These are phyloP conservation scores for Acrocera orbiculus DNA, from an alignment of 2,888 invertebrate genomes.

Conservation along the genomic window DNA sequence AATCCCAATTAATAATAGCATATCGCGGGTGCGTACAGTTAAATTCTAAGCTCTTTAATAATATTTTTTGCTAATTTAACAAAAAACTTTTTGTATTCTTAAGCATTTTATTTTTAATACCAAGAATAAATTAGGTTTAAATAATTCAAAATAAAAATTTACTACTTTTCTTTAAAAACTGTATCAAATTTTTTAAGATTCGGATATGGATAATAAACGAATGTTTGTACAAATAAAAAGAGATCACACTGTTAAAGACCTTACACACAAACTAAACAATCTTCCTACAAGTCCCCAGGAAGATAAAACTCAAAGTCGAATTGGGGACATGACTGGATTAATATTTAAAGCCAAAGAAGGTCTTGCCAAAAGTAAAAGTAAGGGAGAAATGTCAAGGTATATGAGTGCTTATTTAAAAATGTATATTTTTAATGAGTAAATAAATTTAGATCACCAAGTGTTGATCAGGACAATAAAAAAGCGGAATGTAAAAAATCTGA, in stretches of 20 bases:
- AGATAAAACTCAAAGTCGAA: conserved; percentile 42
- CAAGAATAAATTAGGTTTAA: too few relatives aligned
- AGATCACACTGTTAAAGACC: conserved; percentile 74
- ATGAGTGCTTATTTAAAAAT: too few relatives aligned
- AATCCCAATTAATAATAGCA: too few relatives aligned
- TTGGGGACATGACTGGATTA: conserved; percentile 74
- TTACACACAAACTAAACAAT: conserved; percentile 67
- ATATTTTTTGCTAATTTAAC: too few relatives aligned
- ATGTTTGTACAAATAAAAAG: conserved; percentile 53
- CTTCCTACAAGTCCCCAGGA: conserved; percentile 39
- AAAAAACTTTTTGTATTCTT: too few relatives aligned
- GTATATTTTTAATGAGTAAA: background rate
- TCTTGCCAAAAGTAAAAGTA: conserved; percentile 69
- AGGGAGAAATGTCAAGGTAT: conserved; percentile 38
- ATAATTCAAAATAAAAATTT: background rate
- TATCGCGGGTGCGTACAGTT: too few relatives aligned
- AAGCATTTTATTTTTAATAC: background rate
- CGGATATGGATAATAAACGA: conserved; percentile 40
- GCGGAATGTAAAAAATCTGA: conserved; percentile 71
- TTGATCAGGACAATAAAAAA: conserved; percentile 50
- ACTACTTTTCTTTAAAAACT: too few relatives aligned
- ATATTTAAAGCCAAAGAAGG: conserved; percentile 90
- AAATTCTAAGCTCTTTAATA: too few relatives aligned
- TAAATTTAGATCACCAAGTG: conserved; percentile 45
- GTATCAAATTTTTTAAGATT: conserved; percentile 26